These are phyloP conservation scores for Saturnia japonica DNA, from an alignment of 2,888 invertebrate species.

Conservation along the genomic window DNA sequence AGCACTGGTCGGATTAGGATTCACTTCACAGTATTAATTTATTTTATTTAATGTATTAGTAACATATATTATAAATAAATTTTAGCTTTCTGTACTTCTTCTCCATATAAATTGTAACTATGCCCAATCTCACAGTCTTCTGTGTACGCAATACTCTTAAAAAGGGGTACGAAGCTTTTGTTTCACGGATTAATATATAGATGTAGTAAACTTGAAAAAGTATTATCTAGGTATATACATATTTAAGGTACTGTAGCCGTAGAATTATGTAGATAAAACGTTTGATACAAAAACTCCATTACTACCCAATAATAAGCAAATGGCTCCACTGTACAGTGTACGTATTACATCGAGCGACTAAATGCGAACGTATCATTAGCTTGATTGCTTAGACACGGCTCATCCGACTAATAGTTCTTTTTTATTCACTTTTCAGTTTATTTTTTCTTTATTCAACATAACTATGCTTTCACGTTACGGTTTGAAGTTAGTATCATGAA, in stretches of 20 bases:
- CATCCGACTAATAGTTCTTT: constrained; percentile 1
- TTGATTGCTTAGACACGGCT: constrained; percentile 31
- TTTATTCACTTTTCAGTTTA: neutral
- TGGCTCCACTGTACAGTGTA: neutral
- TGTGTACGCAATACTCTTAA: too few species aligned
- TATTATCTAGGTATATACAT: neutral
- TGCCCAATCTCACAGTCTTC: too few species aligned
- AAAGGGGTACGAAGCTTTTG: too few species aligned
- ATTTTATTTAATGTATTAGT: too few species aligned
- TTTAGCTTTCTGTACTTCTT: too few species aligned
- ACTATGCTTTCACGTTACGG: too few species aligned
- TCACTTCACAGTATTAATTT: too few species aligned
- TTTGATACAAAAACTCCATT: neutral
- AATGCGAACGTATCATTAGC: constrained; percentile 39
- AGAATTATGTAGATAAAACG: neutral
- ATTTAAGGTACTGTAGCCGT: neutral
- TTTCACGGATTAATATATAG: too few species aligned
- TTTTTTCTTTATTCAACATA: neutral
- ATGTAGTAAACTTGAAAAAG: neutral
- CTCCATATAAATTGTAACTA: too few species aligned
- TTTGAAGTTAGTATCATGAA: too few species aligned
- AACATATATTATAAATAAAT: too few species aligned
- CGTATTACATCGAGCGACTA: constrained; percentile 10
- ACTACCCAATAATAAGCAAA: neutral
- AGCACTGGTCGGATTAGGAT: too few species aligned